phyloP scores from a whole-genome alignment of 2,113 vertebrate genomes.

The Alethe castanea region DNA sequence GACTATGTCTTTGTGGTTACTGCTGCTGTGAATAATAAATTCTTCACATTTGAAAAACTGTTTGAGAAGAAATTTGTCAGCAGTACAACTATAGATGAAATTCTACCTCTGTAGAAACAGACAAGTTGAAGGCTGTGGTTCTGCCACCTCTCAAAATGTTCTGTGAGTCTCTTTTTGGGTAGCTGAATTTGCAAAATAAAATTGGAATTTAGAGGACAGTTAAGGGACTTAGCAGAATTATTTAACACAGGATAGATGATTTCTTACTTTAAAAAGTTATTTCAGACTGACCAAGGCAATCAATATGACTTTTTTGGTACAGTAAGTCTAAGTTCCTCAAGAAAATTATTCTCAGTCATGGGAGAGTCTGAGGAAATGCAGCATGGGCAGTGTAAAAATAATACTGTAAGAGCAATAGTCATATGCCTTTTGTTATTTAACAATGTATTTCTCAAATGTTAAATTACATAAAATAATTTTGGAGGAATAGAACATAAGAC shows the following conservation, averaged over 20 bases:
- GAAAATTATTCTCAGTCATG: background rate
- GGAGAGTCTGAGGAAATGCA: background rate
- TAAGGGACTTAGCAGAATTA: background rate
- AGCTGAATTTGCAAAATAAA: background rate
- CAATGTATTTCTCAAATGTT: background rate
- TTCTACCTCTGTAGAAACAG: background rate
- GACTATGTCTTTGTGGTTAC: background rate
- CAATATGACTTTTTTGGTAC: background rate
- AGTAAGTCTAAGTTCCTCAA: background rate
- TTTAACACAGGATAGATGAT: background rate
- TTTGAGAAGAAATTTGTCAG: background rate
- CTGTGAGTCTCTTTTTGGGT: background rate
- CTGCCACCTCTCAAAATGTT: background rate
- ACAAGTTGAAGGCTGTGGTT: background rate
- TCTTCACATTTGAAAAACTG: background rate
- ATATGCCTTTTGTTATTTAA: background rate
- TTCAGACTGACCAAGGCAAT: background rate
- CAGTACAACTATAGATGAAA: background rate
- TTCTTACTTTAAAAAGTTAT: background rate
- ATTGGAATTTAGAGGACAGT: background rate
- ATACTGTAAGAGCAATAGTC: background rate
- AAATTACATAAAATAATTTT: background rate
- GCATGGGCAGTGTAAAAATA: background rate
- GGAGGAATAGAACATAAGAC: background rate
- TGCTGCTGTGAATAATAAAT: background rate